Evolutionary conservation across 2,113 vertebrate species (phyloP), one percentile per base, ranked within the genome.

Genomic region (Tor tambroides): DNA sequence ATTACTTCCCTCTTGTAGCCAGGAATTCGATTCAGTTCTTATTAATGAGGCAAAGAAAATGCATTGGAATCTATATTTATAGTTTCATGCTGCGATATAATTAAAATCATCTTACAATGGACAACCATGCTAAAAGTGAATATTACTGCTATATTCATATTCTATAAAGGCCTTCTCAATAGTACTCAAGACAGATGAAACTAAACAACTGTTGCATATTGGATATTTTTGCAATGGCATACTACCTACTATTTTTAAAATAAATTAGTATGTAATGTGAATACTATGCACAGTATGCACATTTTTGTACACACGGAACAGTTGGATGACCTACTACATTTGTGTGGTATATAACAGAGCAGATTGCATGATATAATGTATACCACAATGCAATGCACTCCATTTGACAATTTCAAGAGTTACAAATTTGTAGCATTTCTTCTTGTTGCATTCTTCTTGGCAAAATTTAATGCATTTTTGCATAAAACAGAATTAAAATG

Each of bases 21-120:
- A 89, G 61, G 86, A 92, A 87, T 90, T 87, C n/a, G 84, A 89
- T 91, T 91, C 88, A 38, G 49, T 87, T 92, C 86, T 92, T 90
- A 92, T 90, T 92, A 92, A 91, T 87, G 71, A 79, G 65, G 76
- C 61, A 77, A 69, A 82, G 63, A 88, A 87, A 91, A 90, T 85
- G 88, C 87, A 87, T 46, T 46, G 80, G 2, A 67, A 86, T 85
- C 85, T 82, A 90, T 90, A 84, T 46, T 83, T 87, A 86, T 89
- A 49, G 51, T 85, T 77, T 46, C 43, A 80, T 28, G 11, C 41
- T 72, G 56, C 67, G 26, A 51, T 75, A 71, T 87, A 67, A 75
- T 85, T 86, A 87, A 78, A 89, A 89, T 28, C 72, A 75, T n/a
- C 63, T 72, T 23, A 83, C 59, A 89, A 89, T 77, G 85, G 76